Evolutionary conservation across 1,140 invertebrate species (phyloP), one percentile per base, ranked within the genome.

Genomic region (Drosophila tani): DNA sequence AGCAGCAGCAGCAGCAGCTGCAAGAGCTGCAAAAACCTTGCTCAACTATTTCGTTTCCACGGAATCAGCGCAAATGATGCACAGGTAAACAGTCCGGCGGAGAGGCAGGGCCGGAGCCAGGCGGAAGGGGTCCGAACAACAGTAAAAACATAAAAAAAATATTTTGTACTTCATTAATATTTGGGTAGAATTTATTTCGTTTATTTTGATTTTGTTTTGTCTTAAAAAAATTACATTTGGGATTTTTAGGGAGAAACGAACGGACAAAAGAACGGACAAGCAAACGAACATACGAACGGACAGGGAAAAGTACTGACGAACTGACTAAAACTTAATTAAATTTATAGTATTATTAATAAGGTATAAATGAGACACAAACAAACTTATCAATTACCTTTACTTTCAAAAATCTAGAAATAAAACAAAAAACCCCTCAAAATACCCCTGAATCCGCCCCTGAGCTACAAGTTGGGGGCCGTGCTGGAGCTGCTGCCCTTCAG

Each of bases 11-110:
- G 27, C 27, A 6, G 27, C 27, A 73, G 60, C 41, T 43, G 66
- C 69, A 53, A 47, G 47, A 46, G 24, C 40, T 45, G 56, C 56
- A 58, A 78, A 87, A 87, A 88, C 77, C 81, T 81, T 84, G 58
- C 77, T 60, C 32, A 87, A 88, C 53, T 79, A 86, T 80, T 79
- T 68, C 70, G 55, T 19, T 79, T 90, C 60, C 53, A 59, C 51
- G 65, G 70, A 80, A 75, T 88, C 85, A 88, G 85, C 85, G 85
- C 59, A 79, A 87, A 81, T 71, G 68, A 53, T 88, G 81, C 84
- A 87, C 60, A 56, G 62, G 62, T 67, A 68, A 78, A 88, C 47
- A 84, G 56, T 67, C 40, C 38, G 27, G n/a, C 11, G 40, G 41
- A 47, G 5, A 11, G 14, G 3, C 59, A 79, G 56, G 76, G 19